These are phyloP conservation scores for Calidris pugnax DNA, from an alignment of 2,113 vertebrate species.

Conservation along the genomic window DNA sequence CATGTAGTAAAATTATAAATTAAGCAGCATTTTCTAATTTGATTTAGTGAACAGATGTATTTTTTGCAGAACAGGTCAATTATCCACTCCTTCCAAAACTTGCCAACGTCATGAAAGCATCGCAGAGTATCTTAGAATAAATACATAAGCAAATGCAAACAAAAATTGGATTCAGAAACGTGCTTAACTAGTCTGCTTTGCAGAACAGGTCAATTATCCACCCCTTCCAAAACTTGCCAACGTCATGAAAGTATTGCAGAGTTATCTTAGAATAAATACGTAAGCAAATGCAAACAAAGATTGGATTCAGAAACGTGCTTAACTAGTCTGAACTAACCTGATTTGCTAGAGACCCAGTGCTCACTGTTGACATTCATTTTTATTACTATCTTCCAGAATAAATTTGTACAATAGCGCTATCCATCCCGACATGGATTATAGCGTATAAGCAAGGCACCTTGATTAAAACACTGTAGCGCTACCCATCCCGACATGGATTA, in stretches of 20 bases:
- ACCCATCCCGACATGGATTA: background rate
- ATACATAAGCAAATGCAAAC: background rate
- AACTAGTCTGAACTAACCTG: slow-evolving; percentile 7
- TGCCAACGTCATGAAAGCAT: background rate
- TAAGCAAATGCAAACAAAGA: background rate
- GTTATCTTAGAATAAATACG: background rate
- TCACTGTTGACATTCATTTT: background rate
- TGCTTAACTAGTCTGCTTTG: background rate
- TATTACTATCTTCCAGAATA: background rate
- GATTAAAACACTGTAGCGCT: slow-evolving; percentile 11
- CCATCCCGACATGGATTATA: background rate
- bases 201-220: background rate
- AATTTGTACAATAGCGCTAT: background rate
- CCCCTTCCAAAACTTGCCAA: background rate
- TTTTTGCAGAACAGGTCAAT: background rate
- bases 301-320: background rate
- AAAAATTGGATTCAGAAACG: background rate
- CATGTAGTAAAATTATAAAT: background rate
- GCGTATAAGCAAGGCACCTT: background rate
- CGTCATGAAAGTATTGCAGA: background rate
- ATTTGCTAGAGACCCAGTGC: background rate
- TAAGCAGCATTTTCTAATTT: slow-evolving; percentile 1
- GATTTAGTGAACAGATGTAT: background rate
- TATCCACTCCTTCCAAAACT: background rate
- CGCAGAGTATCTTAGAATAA: background rate